Conservation (phyloP, 2,797 vertebrate species). For the Anniella stebbinsi region DNA sequence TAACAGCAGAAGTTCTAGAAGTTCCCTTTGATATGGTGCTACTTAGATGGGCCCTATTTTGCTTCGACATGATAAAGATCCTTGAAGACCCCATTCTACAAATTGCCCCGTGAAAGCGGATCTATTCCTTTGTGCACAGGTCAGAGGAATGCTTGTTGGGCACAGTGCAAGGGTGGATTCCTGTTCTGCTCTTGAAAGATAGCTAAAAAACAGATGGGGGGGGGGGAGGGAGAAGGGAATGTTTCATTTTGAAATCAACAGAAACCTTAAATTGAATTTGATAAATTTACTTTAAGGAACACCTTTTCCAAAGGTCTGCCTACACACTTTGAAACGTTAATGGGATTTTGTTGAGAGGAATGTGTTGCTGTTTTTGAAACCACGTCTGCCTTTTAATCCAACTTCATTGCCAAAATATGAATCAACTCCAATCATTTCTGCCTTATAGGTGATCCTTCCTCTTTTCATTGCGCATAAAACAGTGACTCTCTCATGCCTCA, state of each 20-base stretch:
- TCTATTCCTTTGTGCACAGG: slow-evolving; percentile 65
- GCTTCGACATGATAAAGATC: not conserved
- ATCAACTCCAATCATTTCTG: not conserved
- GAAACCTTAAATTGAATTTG: not conserved
- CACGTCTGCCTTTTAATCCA: not conserved
- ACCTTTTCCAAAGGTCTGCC: not conserved
- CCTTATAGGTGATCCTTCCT: not conserved
- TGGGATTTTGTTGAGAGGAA: not conserved
- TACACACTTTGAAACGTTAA: not conserved
- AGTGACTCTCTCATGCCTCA: not conserved
- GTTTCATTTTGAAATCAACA: not conserved
- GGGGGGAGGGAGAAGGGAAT: not conserved
- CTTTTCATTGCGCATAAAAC: not conserved
- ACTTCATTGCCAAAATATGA: not conserved
- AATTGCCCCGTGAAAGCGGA: slow-evolving; percentile 42
- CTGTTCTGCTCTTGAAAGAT: not conserved
- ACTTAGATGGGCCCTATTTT: not conserved
- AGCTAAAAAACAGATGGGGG: not conserved
- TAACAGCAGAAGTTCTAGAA: not conserved
- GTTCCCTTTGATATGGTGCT: not conserved
- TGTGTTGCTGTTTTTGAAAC: not conserved
- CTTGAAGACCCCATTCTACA: not conserved
- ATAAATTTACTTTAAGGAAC: not conserved
- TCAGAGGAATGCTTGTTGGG: slow-evolving; percentile 56
- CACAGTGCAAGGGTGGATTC: not conserved